These are phyloP conservation scores for Gambelia wislizenii DNA, from an alignment of 2,797 vertebrate genomes.

Conservation along the genomic window DNA sequence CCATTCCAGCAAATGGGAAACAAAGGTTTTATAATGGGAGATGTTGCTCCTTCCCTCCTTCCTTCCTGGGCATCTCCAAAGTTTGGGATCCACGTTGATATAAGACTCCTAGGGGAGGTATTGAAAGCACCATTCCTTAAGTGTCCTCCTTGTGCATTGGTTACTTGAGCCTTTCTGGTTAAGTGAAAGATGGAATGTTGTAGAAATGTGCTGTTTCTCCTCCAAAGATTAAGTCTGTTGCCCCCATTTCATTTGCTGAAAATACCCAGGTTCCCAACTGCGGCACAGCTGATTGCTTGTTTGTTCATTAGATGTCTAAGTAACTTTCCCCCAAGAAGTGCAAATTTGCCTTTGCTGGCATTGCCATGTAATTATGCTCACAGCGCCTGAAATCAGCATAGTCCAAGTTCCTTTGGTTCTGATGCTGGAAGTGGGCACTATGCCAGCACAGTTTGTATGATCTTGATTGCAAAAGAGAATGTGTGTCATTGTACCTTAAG, in stretches of 20 bases:
- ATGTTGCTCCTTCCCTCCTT: neutral
- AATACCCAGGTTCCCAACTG: neutral
- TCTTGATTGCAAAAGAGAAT: constrained; percentile 21
- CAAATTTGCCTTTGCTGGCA: constrained; percentile 16
- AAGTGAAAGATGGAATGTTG: neutral
- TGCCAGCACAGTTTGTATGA: constrained; percentile 14
- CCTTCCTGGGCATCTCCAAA: neutral
- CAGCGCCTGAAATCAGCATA: constrained; percentile 28
- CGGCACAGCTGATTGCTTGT: constrained; percentile 15
- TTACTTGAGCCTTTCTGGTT: neutral
- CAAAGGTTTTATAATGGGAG: neutral
- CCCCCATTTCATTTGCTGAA: neutral
- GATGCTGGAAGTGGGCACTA: neutral
- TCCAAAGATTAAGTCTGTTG: neutral
- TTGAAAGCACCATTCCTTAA: neutral
- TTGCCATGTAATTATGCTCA: constrained; percentile 23
- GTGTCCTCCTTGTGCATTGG: neutral
- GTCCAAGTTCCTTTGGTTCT: constrained; percentile 9
- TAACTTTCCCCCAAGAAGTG: constrained; percentile 29
- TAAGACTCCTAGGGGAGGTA: neutral
- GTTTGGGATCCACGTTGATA: neutral
- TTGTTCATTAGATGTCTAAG: constrained; percentile 31
- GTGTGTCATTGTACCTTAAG: constrained; percentile 14
- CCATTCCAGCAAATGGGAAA: neutral
- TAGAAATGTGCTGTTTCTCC: neutral